These are phyloP conservation scores for Drosophila quinaria DNA, from an alignment of 2,888 invertebrate species.

Conservation along the genomic window DNA sequence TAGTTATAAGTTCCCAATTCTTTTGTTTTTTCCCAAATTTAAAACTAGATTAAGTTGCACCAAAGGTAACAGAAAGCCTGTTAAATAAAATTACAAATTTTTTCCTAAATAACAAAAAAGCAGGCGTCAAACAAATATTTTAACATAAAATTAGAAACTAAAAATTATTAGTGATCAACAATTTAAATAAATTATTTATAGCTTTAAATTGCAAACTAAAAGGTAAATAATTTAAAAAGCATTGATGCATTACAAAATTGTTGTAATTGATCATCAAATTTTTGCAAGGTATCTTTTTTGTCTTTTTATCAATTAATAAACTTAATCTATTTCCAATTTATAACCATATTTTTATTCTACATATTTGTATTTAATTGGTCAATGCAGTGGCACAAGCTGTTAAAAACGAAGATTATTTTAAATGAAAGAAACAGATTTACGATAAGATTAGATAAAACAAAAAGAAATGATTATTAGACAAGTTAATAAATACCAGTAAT, in stretches of 20 bases:
- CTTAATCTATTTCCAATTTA: neutral
- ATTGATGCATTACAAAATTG: too few species aligned
- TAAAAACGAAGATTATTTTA: neutral
- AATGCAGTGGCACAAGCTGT: neutral
- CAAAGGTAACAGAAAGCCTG: too few species aligned
- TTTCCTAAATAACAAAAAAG: too few species aligned
- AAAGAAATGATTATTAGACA: neutral
- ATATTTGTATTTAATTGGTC: neutral
- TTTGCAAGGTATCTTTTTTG: too few species aligned
- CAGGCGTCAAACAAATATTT: neutral
- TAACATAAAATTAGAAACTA: neutral
- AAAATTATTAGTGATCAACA: neutral
- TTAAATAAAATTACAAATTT: too few species aligned
- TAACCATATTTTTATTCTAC: neutral
- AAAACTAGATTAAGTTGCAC: too few species aligned
- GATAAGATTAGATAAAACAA: slow-evolving; percentile 1
- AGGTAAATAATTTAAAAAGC: too few species aligned
- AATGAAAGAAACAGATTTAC: neutral
- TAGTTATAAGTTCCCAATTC: too few species aligned
- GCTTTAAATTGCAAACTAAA: too few species aligned
- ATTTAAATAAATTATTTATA: neutral
- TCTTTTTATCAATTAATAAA: too few species aligned
- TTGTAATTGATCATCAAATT: too few species aligned
- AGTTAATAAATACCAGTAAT: neutral
- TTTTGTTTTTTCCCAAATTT: too few species aligned